phyloP scores from a whole-genome alignment of 1,140 invertebrate genomes.

The Papilio helenus region DNA sequence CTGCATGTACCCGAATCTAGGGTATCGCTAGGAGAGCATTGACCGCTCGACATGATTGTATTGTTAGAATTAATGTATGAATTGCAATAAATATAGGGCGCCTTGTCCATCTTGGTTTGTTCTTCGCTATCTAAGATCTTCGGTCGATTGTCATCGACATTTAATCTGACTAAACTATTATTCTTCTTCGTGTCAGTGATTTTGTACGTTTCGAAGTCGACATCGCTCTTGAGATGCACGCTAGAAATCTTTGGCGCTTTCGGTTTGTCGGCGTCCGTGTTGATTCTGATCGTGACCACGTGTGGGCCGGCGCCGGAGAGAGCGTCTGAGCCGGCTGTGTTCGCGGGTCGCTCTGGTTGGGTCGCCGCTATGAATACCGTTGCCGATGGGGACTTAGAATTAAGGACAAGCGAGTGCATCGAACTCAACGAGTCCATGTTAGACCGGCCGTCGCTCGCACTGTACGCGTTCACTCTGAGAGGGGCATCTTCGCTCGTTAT shows the following conservation, averaged over 20 bases:
- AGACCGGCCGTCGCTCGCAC: constrained; percentile 56
- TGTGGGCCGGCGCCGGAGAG: constrained; percentile 77
- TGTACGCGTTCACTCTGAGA: constrained; percentile 66
- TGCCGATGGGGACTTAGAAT: constrained; percentile 80
- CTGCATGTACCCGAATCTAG: constrained; percentile 92
- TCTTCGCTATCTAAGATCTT: constrained; percentile 74
- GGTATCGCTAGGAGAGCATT: constrained; percentile 90
- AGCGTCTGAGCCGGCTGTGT: constrained; percentile 69
- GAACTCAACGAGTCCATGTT: constrained; percentile 76
- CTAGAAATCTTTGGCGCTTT: constrained; percentile 80
- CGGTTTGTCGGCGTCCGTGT: constrained; percentile 82
- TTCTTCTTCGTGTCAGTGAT: constrained; percentile 72
- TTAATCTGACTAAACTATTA: constrained; percentile 69
- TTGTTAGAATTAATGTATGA: constrained; percentile 76
- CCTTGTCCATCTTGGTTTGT: constrained; percentile 67
- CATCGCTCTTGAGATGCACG: constrained; percentile 76
- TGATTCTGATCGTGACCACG: constrained; percentile 88
- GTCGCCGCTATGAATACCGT: constrained; percentile 86
- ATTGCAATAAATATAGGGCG: constrained; percentile 78
- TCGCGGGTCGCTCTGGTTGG: constrained; percentile 78
- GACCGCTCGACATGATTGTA: constrained; percentile 88
- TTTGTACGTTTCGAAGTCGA: constrained; percentile 71
- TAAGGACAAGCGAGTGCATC: constrained; percentile 82
- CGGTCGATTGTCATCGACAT: constrained; percentile 68
- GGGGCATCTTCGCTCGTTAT: constrained; percentile 66